Percentiles rank a stretch among this genome's conserved stretches.
These are phyloP conservation scores for Lucinisca nassula DNA, from an alignment of 2,888 invertebrate genomes.

Conservation along the genomic window DNA sequence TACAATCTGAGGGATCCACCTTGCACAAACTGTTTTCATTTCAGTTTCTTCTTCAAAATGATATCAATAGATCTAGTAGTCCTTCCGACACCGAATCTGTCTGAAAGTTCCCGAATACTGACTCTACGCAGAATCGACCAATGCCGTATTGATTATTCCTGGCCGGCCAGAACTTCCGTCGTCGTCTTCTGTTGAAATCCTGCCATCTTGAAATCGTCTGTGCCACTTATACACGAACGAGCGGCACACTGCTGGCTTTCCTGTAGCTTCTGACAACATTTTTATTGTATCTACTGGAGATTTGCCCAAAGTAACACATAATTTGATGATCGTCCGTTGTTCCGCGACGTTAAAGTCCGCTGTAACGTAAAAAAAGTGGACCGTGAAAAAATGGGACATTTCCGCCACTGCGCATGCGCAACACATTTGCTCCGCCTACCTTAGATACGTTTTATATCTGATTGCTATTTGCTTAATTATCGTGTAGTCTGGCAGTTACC, in stretches of 20 bases:
- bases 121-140: constrained; percentile 4
- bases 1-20: constrained; percentile 27
- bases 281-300: background rate
- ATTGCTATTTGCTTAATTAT: too few species aligned
- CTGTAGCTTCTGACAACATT: background rate
- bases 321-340: too few species aligned
- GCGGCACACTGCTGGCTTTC: background rate
- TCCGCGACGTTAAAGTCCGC: too few species aligned
- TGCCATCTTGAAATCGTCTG: constrained; percentile 13
- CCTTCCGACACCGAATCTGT: background rate
- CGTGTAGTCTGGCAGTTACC: too few species aligned
- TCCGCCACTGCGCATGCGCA: too few species aligned
- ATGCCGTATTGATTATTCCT: background rate
- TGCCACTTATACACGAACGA: constrained; percentile 22
- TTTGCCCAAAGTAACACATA: too few species aligned
- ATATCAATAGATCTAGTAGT: constrained; percentile 13
- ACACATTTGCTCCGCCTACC: too few species aligned
- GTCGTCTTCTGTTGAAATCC: background rate
- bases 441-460: too few species aligned
- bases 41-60: background rate
- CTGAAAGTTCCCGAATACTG: background rate
- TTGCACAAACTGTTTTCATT: constrained; percentile 31
- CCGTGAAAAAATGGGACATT: too few species aligned
- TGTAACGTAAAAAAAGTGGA: too few species aligned
- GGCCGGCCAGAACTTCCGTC: background rate